Conservation (phyloP, 2,888 invertebrate genomes). For the Cacoxenus indagator region DNA sequence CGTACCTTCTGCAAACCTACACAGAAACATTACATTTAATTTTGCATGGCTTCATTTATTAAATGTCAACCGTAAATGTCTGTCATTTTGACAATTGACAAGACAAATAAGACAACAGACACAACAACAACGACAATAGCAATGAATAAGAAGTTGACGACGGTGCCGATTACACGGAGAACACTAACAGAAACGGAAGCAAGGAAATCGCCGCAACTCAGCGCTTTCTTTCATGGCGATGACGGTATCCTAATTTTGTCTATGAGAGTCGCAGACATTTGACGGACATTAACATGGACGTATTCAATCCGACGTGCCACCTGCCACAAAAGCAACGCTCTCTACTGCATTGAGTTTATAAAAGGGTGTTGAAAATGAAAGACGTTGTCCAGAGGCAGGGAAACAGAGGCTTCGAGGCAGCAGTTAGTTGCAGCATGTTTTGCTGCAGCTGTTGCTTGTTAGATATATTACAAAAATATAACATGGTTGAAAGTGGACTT, state of each 20-base stretch:
- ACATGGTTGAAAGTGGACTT: background rate
- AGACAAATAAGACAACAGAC: constrained; percentile 51
- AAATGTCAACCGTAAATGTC: constrained; percentile 56
- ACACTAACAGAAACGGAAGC: background rate
- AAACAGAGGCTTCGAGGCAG: background rate
- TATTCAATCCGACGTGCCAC: constrained; percentile 44
- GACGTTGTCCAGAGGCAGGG: background rate
- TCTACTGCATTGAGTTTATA: too few species aligned
- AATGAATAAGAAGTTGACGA: constrained; percentile 15
- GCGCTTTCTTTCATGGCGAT: too few species aligned
- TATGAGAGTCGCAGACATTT: constrained; percentile 42
- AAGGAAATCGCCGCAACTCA: background rate
- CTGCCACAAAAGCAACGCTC: constrained; percentile 30
- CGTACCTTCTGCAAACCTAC: too few species aligned
- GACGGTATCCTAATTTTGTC: constrained; percentile 16
- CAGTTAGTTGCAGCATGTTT: background rate
- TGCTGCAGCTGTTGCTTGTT: constrained; percentile 34
- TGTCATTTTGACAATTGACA: constrained; percentile 57
- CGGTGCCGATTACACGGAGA: constrained; percentile 18
- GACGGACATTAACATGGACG: constrained; percentile 49
- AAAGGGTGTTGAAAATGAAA: too few species aligned
- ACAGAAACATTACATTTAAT: constrained; percentile 30
- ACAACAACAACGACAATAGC: constrained; percentile 11
- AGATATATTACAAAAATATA: constrained; percentile 14
- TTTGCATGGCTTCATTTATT: constrained; percentile 46